phyloP scores from a whole-genome alignment of 2,888 invertebrate species.

The Chironomus riparius region DNA sequence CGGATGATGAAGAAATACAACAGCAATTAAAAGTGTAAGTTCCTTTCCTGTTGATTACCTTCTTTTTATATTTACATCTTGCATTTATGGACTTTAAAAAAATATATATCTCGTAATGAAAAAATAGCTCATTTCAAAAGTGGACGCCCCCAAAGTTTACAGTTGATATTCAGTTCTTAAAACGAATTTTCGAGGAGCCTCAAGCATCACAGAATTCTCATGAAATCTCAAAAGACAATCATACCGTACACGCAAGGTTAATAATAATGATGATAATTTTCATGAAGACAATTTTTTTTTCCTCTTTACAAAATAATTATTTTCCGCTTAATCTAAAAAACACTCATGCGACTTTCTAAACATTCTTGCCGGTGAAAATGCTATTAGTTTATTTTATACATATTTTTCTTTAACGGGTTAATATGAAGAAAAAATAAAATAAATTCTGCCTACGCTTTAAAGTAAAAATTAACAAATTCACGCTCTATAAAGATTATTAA shows the following conservation, averaged over 20 bases:
- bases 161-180: constrained; percentile 67
- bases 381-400: not conserved
- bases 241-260: constrained; percentile 3
- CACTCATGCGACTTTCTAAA: constrained; percentile 15
- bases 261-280: not conserved
- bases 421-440: not conserved
- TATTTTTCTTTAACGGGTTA: not conserved
- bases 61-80: not conserved
- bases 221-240: not conserved
- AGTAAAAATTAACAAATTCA: constrained; percentile 11
- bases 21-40: constrained; percentile 57
- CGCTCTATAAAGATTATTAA: not conserved
- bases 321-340: constrained; percentile 16
- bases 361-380: not conserved
- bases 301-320: not conserved
- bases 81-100: not conserved
- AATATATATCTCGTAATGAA: not conserved
- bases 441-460: constrained; percentile 1
- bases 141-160: constrained; percentile 77
- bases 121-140: constrained; percentile 60
- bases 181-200: constrained; percentile 63
- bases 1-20: constrained; percentile 36
- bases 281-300: not conserved
- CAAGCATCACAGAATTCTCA: constrained; percentile 37
- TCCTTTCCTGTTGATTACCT: not conserved